Base-by-base conservation (phyloP, 2,888 invertebrate species). In the Ectemnius cavifrons region DNA sequence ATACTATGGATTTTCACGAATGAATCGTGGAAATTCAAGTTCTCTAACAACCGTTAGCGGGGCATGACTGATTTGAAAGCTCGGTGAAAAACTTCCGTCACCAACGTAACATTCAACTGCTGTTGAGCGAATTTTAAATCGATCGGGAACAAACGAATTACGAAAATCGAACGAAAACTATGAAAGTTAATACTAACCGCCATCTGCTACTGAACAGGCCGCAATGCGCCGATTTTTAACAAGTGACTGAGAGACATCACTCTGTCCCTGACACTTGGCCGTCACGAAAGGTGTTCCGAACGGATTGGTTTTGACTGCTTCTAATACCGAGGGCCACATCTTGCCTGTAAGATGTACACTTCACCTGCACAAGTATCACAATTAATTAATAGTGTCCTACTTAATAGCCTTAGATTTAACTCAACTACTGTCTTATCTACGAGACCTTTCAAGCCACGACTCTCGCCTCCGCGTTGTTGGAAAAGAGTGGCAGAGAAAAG, bases 251-350 rank as follows among this genome's bases (percentile, higher is more conserved):
- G 63, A 46, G 4, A 71, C 63, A 75, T 88, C 81, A 68, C 78
- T 82, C 5, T 87, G 85, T 60, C 88, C 87, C 82, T 91, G 91
- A 88, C 91, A 91, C 75, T 89, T 88, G 52, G 88, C 90, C 73
- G 86, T 87, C 81, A 86, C 85, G 80, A 90, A 90, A 69, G 89
- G 90, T 80, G 84, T 89, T 60, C 86, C 85, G 78, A 92, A 91
- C n/a, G 91, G 91, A 80, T 88, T 92, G 85, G 81, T 86, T 86
- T 92, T 92, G 11, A 91, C 90, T 61, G 89, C 85, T 84, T 92
- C 92, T 79, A 92, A 79, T 79, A 92, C 83, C 37, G 91, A 91
- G 73, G 91, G 89, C 87, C 90, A 91, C 92, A 92, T 92, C 82
- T 87, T 91, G 61, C 46, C 49, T 64, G 13, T 71, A 27, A 46